A percentile compares a stretch with the other conserved stretches of the same genome.
phyloP scores from a whole-genome alignment of 92 coral and sea anemone species.

The Anthopleura xanthogrammica region DNA sequence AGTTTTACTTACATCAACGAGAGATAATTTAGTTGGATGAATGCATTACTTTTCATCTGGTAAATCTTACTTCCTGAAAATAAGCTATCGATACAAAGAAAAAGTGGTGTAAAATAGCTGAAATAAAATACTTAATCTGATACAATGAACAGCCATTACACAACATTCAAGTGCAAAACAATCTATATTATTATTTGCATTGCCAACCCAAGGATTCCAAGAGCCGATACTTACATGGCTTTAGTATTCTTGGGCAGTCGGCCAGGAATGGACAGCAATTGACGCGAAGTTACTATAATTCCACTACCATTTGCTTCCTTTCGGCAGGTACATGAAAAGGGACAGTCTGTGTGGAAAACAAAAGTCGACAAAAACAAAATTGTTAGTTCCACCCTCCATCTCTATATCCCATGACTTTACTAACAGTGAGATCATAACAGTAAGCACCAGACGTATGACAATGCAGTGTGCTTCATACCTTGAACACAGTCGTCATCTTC shows the following conservation, averaged over 20 bases:
- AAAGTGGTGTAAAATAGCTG: no score
- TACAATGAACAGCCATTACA: no score
- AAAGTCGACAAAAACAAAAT: no score
- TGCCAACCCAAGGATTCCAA: not conserved
- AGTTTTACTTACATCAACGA: conserved; percentile 13
- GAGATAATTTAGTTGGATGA: not conserved
- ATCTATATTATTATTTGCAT: no score
- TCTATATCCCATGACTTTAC: no score
- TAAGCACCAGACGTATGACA: no score
- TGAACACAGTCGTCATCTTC: not conserved
- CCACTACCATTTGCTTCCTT: not conserved
- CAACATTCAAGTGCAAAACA: no score
- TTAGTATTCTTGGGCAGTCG: conserved; percentile 11
- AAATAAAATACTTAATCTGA: no score
- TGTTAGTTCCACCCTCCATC: no score
- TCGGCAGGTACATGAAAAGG: conserved; percentile 16
- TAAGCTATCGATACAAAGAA: not conserved
- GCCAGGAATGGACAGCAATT: conserved; percentile 5
- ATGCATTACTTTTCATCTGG: conserved; percentile 10
- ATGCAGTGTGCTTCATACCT: not conserved
- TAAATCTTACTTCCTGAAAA: conserved; percentile 16
- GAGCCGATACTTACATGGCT: conserved; percentile 12
- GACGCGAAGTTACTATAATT: conserved; percentile 1
- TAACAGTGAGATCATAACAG: no score
- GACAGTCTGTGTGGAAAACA: conserved; percentile 14